A percentile compares a stretch with the other conserved stretches of the same genome.
phyloP scores from a whole-genome alignment of 1,140 invertebrate species.

The Drosophila punjabiensis region DNA sequence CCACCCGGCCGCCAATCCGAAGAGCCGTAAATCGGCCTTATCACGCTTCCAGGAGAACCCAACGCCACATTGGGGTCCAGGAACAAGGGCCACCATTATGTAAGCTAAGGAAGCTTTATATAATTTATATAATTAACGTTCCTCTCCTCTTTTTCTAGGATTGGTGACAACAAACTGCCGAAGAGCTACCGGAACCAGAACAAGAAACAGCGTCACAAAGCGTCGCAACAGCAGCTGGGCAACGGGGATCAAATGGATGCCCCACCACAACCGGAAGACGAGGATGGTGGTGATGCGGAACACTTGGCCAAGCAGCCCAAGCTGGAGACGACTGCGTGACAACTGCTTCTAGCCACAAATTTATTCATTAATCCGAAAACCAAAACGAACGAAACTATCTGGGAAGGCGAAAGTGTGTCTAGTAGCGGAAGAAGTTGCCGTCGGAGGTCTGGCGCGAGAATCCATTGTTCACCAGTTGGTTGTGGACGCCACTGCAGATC shows the following conservation, averaged over 20 bases:
- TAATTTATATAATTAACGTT: neutral
- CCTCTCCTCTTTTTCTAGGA: conserved; percentile 79
- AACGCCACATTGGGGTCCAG: conserved; percentile 95
- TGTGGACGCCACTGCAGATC: conserved; percentile 89
- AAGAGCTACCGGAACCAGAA: conserved; percentile 88
- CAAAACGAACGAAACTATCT: conserved; percentile 12
- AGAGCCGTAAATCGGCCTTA: conserved; percentile 90
- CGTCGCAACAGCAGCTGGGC: conserved; percentile 21
- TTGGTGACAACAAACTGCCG: conserved; percentile 87
- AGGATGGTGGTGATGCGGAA: conserved; percentile 1
- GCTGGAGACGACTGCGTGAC: conserved; percentile 56
- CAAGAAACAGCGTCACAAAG: conserved; percentile 85
- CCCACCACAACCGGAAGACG: conserved; percentile 2
- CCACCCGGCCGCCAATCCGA: conserved; percentile 92
- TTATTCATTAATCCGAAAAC: conserved; percentile 50
- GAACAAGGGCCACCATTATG: conserved; percentile 90
- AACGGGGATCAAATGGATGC: neutral
- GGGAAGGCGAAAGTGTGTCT: conserved; percentile 12
- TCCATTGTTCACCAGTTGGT: conserved; percentile 89
- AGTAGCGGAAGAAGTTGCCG: conserved; percentile 88
- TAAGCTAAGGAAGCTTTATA: conserved; percentile 76
- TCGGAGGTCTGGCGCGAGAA: conserved; percentile 88
- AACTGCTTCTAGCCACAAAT: conserved; percentile 45
- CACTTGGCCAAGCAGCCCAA: conserved; percentile 57
- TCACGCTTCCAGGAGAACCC: conserved; percentile 96